Evolutionary conservation across 2,888 invertebrate genomes (phyloP).

Genomic region (Megaustenia siamemsis): DNA sequence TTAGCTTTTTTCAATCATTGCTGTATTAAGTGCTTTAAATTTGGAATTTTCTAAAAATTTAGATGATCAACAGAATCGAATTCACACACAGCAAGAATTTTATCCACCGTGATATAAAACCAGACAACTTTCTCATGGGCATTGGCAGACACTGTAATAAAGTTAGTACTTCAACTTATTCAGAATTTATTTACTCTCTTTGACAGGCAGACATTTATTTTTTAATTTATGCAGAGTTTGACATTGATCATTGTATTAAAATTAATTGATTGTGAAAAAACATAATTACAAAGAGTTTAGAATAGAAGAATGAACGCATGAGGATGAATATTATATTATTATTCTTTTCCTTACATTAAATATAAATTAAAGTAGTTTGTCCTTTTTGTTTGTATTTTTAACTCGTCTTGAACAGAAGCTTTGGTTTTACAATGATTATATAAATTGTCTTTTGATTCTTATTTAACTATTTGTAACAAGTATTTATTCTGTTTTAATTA

Average conservation of each 20-base stretch:
- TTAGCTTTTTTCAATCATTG: too few species aligned
- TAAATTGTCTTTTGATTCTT: too few species aligned
- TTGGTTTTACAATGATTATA: too few species aligned
- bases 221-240: neutral
- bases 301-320: neutral
- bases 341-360: neutral
- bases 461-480: too few species aligned
- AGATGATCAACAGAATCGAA: slow-evolving; percentile 90
- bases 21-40: too few species aligned
- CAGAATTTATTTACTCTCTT: neutral
- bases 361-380: neutral
- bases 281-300: neutral
- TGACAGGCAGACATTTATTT: neutral
- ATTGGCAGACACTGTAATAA: slow-evolving; percentile 80
- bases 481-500: too few species aligned
- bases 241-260: neutral
- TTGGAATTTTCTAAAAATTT: too few species aligned
- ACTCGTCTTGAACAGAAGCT: neutral
- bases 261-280: too few species aligned
- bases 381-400: neutral
- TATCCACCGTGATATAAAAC: slow-evolving; percentile 90
- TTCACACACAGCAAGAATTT: slow-evolving; percentile 99
- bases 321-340: too few species aligned
- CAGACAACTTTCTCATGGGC: slow-evolving; percentile 83
- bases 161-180: slow-evolving; percentile 60